Conservation (phyloP, 2,113 vertebrate genomes). For the Gymnobelideus leadbeateri region DNA sequence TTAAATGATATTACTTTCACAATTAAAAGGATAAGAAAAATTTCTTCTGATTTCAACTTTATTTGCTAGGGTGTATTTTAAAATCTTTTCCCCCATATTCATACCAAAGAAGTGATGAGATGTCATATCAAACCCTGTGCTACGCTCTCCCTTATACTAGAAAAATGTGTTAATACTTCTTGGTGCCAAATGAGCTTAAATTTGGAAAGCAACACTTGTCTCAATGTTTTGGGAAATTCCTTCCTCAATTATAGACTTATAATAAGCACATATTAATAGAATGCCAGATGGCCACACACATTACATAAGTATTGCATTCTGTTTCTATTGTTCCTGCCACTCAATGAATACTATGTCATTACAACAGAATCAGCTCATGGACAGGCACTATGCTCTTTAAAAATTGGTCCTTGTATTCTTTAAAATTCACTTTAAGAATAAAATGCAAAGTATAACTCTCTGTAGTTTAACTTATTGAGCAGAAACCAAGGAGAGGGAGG, state of each 20-base stretch:
- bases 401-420: not conserved
- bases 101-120: not conserved
- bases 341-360: slow-evolving; percentile 33
- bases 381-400: not conserved
- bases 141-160: not conserved
- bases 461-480: not conserved
- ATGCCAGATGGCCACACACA: not conserved
- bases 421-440: not conserved
- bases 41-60: not conserved
- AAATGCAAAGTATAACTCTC: not conserved
- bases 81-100: not conserved
- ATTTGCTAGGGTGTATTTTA: not conserved
- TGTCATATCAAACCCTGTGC: not conserved
- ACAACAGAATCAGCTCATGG: not conserved
- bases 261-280: slow-evolving; percentile 39
- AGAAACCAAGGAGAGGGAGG: too few relatives aligned
- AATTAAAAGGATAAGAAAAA: not conserved
- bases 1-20: too few relatives aligned
- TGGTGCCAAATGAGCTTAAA: not conserved
- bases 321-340: not conserved
- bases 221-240: slow-evolving; percentile 29
- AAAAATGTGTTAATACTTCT: not conserved
- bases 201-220: not conserved
- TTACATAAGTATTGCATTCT: not conserved
- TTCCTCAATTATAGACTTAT: slow-evolving; percentile 40